Evolutionary conservation across 2,113 vertebrate species (phyloP), one percentile per base, ranked within the genome.

Genomic region (Clinocottus analis): DNA sequence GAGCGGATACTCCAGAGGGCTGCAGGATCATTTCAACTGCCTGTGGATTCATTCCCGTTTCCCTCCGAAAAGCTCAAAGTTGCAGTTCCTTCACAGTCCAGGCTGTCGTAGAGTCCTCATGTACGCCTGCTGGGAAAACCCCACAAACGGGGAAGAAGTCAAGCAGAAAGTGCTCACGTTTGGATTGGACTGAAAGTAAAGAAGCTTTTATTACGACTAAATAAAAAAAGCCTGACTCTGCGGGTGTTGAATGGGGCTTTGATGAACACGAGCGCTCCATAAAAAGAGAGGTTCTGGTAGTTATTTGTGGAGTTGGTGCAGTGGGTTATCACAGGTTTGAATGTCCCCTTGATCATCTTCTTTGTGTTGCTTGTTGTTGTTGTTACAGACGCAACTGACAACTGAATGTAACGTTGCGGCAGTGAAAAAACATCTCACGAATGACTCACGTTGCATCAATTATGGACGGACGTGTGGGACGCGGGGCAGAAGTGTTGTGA

Each of bases 141-240:
- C 53, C 68, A n/a, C 81, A 31, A 35, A 56, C 5, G 8, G 66
- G 33, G 39, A 25, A 39, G 51, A 76, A 79, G 58, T 47, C 39
- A 74, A 45, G 71, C 72, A 55, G 37, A 59, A 25, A 60, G 72
- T 39, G 76, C 64, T 70, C 75, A 56, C 4, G 43, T 81, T 83
- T 74, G 59, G 51, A 51, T 72, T 70, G 56, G 80, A 79, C 83
- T 80, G 47, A 41, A 72, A 67, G 80, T 75, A 83, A 85, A 31
- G 29, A 31, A 31, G 66, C 29, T 80, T 84, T 89, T 87, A 84
- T 67, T 68, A 62, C 27, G 6, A 61, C 25, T 71, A 62, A 69
- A 85, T 84, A 45, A 78, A 87, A n/a, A 84, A 72, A 69, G 31
- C 45, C 27, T 33, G 51, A 41, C 56, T 17, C 61, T 75, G 59